These are phyloP conservation scores for Paedocypris sp. DNA, from an alignment of 2,113 vertebrate genomes.

Conservation along the genomic window DNA sequence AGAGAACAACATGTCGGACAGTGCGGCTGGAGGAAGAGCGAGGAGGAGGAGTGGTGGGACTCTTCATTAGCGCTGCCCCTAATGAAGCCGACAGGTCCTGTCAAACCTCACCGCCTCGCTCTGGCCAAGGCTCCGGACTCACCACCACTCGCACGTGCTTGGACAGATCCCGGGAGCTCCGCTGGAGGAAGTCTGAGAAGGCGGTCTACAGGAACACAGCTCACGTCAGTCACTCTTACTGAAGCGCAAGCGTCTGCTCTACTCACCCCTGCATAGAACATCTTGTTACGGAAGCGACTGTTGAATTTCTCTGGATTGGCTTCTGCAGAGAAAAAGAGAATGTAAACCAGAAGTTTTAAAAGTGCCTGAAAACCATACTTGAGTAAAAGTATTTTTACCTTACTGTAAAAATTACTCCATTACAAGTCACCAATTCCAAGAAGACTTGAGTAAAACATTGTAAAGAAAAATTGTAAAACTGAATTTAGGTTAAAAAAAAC, in stretches of 20 bases:
- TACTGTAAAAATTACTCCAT: too few species aligned
- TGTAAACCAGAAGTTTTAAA: too few species aligned
- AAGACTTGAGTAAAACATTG: too few species aligned
- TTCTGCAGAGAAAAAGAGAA: constrained; percentile 65
- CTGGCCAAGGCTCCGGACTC: constrained; percentile 54
- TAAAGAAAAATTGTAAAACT: too few species aligned
- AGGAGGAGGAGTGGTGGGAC: not conserved
- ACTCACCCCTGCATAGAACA: constrained; percentile 75
- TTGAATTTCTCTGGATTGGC: constrained; percentile 90
- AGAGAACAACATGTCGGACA: not conserved
- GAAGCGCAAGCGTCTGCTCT: not conserved
- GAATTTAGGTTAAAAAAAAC: too few species aligned
- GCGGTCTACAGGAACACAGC: constrained; percentile 70
- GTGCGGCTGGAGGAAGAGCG: not conserved
- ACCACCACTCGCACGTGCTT: constrained; percentile 95
- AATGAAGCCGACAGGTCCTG: constrained; percentile 7
- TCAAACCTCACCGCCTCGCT: not conserved
- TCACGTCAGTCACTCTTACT: not conserved
- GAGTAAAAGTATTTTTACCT: too few species aligned
- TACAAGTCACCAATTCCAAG: too few species aligned
- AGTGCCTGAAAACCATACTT: too few species aligned
- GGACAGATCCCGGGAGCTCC: constrained; percentile 93
- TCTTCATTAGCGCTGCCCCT: not conserved
- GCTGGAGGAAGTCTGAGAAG: constrained; percentile 91
- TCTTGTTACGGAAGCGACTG: constrained; percentile 87